These are phyloP conservation scores for Hyperoplus immaculatus DNA, from an alignment of 2,797 vertebrate genomes.

Conservation along the genomic window DNA sequence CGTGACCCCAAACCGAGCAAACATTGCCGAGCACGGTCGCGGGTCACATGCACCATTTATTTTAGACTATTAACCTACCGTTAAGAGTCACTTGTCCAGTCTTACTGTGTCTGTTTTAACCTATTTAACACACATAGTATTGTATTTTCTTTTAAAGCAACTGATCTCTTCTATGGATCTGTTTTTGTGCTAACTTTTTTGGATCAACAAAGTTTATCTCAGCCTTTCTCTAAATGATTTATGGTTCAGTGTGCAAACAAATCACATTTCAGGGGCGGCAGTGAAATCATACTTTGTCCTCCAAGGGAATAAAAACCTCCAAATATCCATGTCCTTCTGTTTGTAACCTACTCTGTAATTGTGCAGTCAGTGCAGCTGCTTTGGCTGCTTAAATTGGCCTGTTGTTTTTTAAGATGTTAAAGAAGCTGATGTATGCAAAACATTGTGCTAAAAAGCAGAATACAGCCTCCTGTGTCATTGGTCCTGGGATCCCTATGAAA, in stretches of 20 bases:
- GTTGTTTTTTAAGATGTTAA: constrained; percentile 28
- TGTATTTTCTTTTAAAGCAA: neutral
- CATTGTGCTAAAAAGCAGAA: constrained; percentile 3
- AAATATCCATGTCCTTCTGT: neutral
- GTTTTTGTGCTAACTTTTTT: neutral
- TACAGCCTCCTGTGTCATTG: neutral
- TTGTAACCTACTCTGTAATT: neutral
- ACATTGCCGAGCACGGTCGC: neutral
- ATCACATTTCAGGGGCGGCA: neutral
- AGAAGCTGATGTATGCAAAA: constrained; percentile 14
- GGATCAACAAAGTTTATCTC: neutral
- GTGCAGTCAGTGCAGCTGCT: constrained; percentile 23
- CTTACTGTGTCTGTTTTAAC: no score
- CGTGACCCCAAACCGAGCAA: neutral
- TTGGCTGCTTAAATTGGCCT: constrained; percentile 12
- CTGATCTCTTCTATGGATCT: neutral
- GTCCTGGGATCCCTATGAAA: constrained; percentile 18
- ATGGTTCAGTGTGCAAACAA: neutral
- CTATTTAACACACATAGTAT: neutral
- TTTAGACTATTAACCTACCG: neutral
- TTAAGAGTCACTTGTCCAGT: no score
- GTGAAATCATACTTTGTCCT: constrained; percentile 2
- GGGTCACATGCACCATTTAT: neutral
- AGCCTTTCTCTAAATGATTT: neutral
- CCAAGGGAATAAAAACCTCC: neutral